These are phyloP conservation scores for Pseudorasbora parva DNA, from an alignment of 2,113 vertebrate species.

Conservation along the genomic window DNA sequence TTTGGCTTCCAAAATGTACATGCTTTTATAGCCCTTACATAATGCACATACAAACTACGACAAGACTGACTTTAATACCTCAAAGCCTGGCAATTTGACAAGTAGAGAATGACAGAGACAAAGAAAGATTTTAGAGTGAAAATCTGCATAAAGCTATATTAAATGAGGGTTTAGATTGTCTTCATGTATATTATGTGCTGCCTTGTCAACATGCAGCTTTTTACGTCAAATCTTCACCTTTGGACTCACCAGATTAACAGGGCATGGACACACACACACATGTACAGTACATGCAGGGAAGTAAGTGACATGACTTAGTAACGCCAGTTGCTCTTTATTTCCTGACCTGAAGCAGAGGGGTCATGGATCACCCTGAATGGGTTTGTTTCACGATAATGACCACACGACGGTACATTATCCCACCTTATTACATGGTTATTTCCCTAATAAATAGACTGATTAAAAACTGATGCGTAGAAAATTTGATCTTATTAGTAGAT, in stretches of 20 bases:
- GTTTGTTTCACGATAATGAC: not conserved
- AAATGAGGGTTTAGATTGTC: not conserved
- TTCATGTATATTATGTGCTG: not conserved
- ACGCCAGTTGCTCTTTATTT: not conserved
- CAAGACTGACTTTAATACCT: not conserved
- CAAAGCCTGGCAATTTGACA: not conserved
- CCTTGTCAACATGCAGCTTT: constrained; percentile 14
- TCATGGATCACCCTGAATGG: not conserved
- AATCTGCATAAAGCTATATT: constrained; percentile 3
- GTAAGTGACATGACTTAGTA: not conserved
- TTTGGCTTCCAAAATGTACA: constrained; percentile 38
- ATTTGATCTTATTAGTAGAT: not conserved
- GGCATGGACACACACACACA: not conserved
- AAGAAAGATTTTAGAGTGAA: not conserved
- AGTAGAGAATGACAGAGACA: not conserved
- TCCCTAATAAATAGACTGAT: not conserved
- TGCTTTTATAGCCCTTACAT: constrained; percentile 27
- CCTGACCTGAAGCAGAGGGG: not conserved
- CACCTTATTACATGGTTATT: not conserved
- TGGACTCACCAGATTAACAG: constrained; percentile 12
- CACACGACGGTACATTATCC: not conserved
- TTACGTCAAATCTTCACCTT: constrained; percentile 19
- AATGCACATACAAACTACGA: not conserved
- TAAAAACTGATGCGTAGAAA: not conserved
- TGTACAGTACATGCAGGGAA: not conserved